Conservation (phyloP, 1,140 invertebrate genomes). For the Hylyphantes graminicola region DNA sequence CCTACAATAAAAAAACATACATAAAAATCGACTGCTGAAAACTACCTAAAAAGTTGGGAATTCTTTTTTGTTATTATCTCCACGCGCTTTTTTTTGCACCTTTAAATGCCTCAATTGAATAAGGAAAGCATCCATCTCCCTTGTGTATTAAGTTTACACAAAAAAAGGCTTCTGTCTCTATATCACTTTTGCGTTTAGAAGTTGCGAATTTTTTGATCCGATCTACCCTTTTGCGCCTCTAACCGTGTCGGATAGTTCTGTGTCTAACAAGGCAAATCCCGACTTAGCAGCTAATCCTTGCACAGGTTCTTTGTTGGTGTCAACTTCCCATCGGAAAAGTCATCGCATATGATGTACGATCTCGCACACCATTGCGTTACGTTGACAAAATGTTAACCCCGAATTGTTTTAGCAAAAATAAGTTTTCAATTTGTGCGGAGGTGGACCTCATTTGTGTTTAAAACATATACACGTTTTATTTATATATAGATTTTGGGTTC, state of each 20-base stretch:
- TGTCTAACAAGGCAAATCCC: constrained; percentile 42
- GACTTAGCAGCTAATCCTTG: constrained; percentile 29
- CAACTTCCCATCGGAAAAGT: constrained; percentile 14
- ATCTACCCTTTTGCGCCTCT: neutral
- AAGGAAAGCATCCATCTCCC: constrained; percentile 32
- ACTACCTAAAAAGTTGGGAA: neutral
- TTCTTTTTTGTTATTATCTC: neutral
- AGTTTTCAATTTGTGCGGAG: no score
- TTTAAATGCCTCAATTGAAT: constrained; percentile 49
- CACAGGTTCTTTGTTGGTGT: neutral
- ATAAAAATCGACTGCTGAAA: no score
- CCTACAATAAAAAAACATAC: no score
- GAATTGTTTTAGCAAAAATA: no score
- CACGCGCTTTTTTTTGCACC: constrained; percentile 3
- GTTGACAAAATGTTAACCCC: no score
- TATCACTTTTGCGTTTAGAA: neutral
- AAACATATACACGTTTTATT: no score
- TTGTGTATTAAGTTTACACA: constrained; percentile 17
- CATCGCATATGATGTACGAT: constrained; percentile 23
- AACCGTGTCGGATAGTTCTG: neutral
- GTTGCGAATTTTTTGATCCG: constrained; percentile 40
- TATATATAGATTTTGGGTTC: no score
- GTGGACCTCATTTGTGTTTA: no score
- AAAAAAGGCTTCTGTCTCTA: constrained; percentile 20
- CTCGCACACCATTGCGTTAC: neutral